Base-by-base conservation (phyloP, 2,797 vertebrate species). In the Iguana delicatissima region DNA sequence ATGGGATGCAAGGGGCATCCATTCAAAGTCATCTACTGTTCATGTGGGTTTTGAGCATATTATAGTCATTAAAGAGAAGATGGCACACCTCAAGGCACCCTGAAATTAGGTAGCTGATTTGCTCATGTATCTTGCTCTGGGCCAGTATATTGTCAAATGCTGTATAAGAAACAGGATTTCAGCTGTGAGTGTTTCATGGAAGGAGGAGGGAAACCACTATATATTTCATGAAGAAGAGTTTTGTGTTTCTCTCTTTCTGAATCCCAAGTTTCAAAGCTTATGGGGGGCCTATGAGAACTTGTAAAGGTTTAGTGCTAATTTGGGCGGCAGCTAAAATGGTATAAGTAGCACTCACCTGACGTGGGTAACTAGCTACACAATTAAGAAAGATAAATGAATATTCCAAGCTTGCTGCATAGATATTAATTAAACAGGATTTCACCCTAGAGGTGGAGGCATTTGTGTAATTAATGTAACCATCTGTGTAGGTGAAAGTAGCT, bases 331-430 rank as follows among this genome's bases (percentile, higher is more conserved):
- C 35, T 32, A 79, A 69, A 74, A 81, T 91, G 90, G 74, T 67
- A 72, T 35, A 84, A 69, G n/a, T 79, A 84, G 81, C 29, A 72
- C 62, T 72, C 35, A 88, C 73, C 50, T 79, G 86, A 88, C 50
- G 69, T 84, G 81, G 80, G 72, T 80, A 59, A 50, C 73, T 87
- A 80, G 35, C 73, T 88, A 22, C 35, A 57, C 81, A 91, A 59
- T 91, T 88, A 90, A 83, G 81, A 80, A 88, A 87, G 90, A 84
- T 88, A 88, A 91, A 91, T 91, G 86, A 80, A 84, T 91, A 87
- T 84, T 69, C 62, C 81, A 88, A 76, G 64, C 80, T 84, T 91
- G 52, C 35, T 59, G 73, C 46, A 59, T 52, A 88, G 35, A 29
- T 88, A 91, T 88, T 84, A 88, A 91, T 91, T 87, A 91, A 84